Base-by-base conservation (phyloP, 1,140 invertebrate genomes). In the Sitophilus oryzae region DNA sequence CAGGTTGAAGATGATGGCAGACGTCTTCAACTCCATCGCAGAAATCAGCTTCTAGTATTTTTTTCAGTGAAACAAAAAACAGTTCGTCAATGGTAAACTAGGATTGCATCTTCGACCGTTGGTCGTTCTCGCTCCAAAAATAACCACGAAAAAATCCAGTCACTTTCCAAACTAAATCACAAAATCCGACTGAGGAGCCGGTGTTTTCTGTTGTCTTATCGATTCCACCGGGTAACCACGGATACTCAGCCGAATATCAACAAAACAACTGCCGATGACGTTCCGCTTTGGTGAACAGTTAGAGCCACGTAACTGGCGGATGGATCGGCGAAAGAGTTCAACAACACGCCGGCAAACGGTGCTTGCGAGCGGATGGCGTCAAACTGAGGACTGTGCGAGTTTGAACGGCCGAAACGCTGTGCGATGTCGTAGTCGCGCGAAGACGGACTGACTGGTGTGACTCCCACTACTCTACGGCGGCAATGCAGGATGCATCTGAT, bases 151-250 rank as follows among this genome's bases (percentile, higher is more conserved):
- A 50, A 50, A 35, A 37, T 37, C 19, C 8, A 9, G 11, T 42
- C 44, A 46, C 23, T 46, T 11, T 23, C 22, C 15, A 46, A 46
- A 44, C 21, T 19, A 35, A 46, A 30, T 11, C 36, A 37, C 19
- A 4, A 37, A 44, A 11, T 34, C 25, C 25, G 8, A 35, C 23
- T 35, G 23, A 30, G n/a, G 21, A 25, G 21, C 42, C 42, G 42
- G 42, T 21, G 5, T 10, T n/a, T 43, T 16, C 18, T 18, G 40
- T 11, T 22, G 15, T 16, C 47, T 45, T 49, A 56, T 56, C 23
- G 54, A 56, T 56, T 56, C 30, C 11, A 53, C 15, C 18, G 30
- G 44, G 54, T 56, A 47, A 49, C 54, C 54, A 56, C 46, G 54
- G 34, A 15, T 36, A 56, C 46, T 37, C 11, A 35, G 20, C 20